phyloP scores from a whole-genome alignment of 1,140 invertebrate species.

The Listronotus oregonensis region DNA sequence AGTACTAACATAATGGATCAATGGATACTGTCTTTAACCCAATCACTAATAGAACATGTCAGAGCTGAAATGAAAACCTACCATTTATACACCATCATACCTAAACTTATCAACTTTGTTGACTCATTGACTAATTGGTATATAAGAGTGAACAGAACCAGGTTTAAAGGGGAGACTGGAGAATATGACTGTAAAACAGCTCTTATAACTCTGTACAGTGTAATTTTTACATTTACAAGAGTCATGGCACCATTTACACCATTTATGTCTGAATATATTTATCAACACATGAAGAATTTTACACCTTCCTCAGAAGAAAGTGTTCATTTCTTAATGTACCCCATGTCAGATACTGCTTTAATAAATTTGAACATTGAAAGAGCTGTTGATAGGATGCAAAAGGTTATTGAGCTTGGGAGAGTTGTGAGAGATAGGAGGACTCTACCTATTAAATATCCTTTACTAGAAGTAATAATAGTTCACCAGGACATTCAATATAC shows the following conservation, averaged over 20 bases:
- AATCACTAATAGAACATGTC: constrained; percentile 61
- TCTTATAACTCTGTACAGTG: constrained; percentile 85
- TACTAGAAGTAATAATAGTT: constrained; percentile 94
- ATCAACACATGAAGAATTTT: constrained; percentile 78
- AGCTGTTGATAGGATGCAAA: constrained; percentile 91
- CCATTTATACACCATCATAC: constrained; percentile 93
- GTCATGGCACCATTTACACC: constrained; percentile 98
- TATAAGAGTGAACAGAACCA: constrained; percentile 92
- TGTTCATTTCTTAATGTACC: constrained; percentile 89
- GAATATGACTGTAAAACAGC: constrained; percentile 81
- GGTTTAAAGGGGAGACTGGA: constrained; percentile 86
- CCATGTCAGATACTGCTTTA: constrained; percentile 69
- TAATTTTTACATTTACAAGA: constrained; percentile 86
- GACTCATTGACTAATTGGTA: constrained; percentile 98
- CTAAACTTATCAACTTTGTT: constrained; percentile 91
- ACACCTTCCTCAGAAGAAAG: constrained; percentile 63
- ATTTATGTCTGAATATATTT: constrained; percentile 96
- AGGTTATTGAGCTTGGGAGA: constrained; percentile 92
- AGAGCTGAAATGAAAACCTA: constrained; percentile 80
- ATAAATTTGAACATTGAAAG: constrained; percentile 89
- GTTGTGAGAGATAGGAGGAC: constrained; percentile 91
- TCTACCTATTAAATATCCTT: constrained; percentile 93
- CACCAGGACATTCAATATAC: constrained; percentile 81
- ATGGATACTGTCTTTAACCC: constrained; percentile 97
- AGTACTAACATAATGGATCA: constrained; percentile 89